Conservation (phyloP, 2,113 vertebrate species). For the Anthoscopus minutus region DNA sequence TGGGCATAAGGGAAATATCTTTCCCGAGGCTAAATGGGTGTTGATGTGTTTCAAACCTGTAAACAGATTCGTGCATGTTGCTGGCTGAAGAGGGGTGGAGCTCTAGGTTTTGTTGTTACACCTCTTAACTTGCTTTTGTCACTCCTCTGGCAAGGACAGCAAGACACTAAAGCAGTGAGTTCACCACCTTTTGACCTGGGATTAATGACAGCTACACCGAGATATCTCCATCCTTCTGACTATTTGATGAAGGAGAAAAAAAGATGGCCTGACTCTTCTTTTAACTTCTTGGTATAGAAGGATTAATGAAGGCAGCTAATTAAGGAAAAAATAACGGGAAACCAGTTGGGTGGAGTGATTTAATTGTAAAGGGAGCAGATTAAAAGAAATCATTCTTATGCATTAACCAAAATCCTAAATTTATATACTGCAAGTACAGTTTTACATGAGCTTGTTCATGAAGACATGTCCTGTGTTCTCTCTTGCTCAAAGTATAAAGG, state of each 20-base stretch:
- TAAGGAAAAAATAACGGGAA: neutral
- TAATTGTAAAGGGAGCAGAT: neutral
- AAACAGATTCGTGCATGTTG: neutral
- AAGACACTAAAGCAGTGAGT: neutral
- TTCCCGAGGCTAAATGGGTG: neutral
- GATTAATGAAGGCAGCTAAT: neutral
- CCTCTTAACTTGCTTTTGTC: neutral
- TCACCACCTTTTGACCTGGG: neutral
- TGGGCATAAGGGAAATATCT: neutral
- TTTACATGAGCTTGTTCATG: neutral
- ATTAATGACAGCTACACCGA: neutral
- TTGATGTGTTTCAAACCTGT: neutral
- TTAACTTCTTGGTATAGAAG: neutral
- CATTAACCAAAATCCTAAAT: neutral
- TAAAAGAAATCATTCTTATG: neutral
- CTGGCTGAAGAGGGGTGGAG: neutral
- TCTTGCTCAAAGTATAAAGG: neutral
- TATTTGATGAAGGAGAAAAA: neutral
- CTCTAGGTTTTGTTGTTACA: neutral
- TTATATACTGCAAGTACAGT: neutral
- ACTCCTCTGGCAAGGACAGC: neutral
- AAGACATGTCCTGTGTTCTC: neutral
- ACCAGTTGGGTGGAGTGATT: neutral
- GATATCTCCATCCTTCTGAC: neutral
- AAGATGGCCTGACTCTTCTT: neutral